Conservation (phyloP, 2,888 invertebrate genomes). For the Sipunculus nudus region DNA sequence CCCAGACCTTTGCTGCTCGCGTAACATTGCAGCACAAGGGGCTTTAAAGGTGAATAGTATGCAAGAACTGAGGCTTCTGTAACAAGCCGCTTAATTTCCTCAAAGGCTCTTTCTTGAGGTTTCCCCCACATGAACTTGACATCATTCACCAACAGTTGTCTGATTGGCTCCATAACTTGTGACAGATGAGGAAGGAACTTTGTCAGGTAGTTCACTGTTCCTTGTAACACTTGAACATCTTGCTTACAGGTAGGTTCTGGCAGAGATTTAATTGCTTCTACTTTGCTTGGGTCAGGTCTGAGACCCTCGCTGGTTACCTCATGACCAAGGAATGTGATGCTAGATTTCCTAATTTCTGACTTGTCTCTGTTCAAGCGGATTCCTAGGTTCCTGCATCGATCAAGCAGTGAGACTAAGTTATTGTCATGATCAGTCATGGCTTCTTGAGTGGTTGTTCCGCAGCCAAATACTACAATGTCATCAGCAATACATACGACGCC, state of each 20-base stretch:
- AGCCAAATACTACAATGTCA: too few species aligned
- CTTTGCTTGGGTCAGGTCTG: slow-evolving; percentile 31
- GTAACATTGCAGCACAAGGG: slow-evolving; percentile 32
- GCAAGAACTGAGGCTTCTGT: slow-evolving; percentile 32
- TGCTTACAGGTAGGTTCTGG: slow-evolving; percentile 18
- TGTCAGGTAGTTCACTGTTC: slow-evolving; percentile 27
- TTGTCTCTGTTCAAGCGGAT: slow-evolving; percentile 8
- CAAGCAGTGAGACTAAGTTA: too few species aligned
- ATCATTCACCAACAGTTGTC: slow-evolving; percentile 24
- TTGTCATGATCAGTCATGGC: too few species aligned
- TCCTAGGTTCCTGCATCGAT: too few species aligned
- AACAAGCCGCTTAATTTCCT: slow-evolving; percentile 17
- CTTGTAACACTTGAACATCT: slow-evolving; percentile 32
- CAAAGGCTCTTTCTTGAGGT: slow-evolving; percentile 38
- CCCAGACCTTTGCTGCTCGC: too few species aligned
- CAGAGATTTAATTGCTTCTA: slow-evolving; percentile 29
- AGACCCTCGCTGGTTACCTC: slow-evolving; percentile 24
- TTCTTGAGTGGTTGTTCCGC: too few species aligned
- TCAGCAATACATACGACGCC: too few species aligned
- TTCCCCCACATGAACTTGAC: too few species aligned
- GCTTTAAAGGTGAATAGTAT: slow-evolving; percentile 26
- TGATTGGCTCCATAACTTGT: slow-evolving; percentile 20
- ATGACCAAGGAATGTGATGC: slow-evolving; percentile 33
- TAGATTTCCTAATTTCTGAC: slow-evolving; percentile 1
- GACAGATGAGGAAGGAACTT: slow-evolving; percentile 29